Evolutionary conservation across 2,888 invertebrate species (phyloP), one percentile per base, ranked within the genome.

Genomic region (Caenorhabditis sp.): DNA sequence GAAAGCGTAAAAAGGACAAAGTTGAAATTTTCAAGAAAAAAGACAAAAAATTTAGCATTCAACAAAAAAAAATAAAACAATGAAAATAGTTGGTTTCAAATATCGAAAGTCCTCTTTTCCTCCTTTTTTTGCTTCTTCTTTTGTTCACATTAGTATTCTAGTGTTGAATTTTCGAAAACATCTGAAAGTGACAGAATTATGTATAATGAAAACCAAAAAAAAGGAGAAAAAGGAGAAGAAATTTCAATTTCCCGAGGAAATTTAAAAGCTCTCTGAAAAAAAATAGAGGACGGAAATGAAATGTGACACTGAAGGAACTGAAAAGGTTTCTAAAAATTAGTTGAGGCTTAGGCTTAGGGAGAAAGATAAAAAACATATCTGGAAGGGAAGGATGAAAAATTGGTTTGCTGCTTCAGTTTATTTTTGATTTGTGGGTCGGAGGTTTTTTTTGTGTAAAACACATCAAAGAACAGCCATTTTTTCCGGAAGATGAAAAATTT

Each of bases 161-260:
- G 2, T 43, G 43, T 17, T 17, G 17, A 17, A 43, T n/a, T n/a
- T n/a, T n/a, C 5, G 12, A 43, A 17, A 10, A 23, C 27, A 24
- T 58, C 26, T 69, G 72, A 69, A 68, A 72, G 54, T 66, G 76
- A 66, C 65, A 64, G 53, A 69, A 62, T 21, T 6, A 51, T 21
- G 8, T 21, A 10, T 17, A 51, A 17, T 21, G 23, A 3, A 23
- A 21, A 51, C 19, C 21, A 51, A 12, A 51, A 51, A 21, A 23
- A 51, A 21, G 51, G 21, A 51, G 50, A 50, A 50, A 17, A 19
- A 23, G 26, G n/a, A 26, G 57, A 57, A 26, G 24, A 36, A 36
- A 36, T 58, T 36, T 37, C 62, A 26, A 27, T 21, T 51, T 55
- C 24, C 19, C 24, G 19, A 24, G 24, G 10, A 17, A 23, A 49